These are phyloP conservation scores for Callipepla californica DNA, from an alignment of 2,113 vertebrate genomes.

Conservation along the genomic window DNA sequence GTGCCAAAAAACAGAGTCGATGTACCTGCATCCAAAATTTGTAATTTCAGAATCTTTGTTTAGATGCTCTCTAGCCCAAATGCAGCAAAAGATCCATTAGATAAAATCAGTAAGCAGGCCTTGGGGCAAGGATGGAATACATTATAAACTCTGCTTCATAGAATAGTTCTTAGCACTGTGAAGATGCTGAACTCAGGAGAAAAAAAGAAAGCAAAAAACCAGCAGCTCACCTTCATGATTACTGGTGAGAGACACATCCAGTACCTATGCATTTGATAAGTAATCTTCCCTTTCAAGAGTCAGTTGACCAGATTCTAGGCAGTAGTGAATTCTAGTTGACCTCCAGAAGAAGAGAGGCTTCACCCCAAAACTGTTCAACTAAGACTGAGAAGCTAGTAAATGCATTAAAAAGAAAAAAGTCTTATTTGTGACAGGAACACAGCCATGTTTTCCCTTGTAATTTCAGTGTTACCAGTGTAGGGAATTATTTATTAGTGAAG, in stretches of 20 bases:
- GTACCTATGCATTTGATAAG: not conserved
- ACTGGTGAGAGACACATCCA: not conserved
- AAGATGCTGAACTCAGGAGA: not conserved
- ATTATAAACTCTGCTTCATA: not conserved
- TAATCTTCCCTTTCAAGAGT: not conserved
- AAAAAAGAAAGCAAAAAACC: not conserved
- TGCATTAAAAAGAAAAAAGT: not conserved
- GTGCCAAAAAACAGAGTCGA: not conserved
- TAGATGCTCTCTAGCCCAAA: not conserved
- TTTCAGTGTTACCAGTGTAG: not conserved
- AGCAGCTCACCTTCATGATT: not conserved
- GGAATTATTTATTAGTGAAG: not conserved
- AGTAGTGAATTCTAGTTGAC: not conserved
- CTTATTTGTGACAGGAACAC: not conserved
- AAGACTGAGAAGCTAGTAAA: not conserved
- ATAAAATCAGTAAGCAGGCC: not conserved
- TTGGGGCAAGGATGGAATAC: not conserved
- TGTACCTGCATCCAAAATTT: not conserved
- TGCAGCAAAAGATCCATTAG: accelerated
- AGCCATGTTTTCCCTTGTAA: not conserved
- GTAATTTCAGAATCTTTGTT: not conserved
- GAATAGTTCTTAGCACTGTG: not conserved
- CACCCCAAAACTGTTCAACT: not conserved
- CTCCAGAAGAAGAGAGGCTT: not conserved
- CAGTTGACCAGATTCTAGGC: not conserved